Base-by-base conservation (phyloP, 2,888 invertebrate genomes). In the Pteria penguin region DNA sequence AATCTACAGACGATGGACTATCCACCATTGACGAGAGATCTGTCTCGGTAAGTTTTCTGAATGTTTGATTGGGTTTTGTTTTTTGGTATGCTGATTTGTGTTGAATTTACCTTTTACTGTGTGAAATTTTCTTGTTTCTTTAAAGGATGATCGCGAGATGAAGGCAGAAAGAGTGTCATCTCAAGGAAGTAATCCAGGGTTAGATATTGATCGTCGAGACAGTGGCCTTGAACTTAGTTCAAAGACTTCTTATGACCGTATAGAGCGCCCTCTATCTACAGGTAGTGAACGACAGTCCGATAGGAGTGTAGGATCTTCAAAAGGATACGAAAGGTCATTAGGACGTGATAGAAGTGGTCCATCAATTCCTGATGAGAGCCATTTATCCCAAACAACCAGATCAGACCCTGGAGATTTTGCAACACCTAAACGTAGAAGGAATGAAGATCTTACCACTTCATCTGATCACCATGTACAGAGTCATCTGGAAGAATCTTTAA, bases 1-100 rank as follows among this genome's bases (percentile, higher is more conserved):
- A 55, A 54, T 60, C 60, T 5, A 58, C 54, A 55, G 74, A 71
- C 22, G 80, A 83, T 33, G 79, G 72, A 8, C 76, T 88, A n/a
- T 85, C 88, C 4, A 85, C 88, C 1, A 88, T 88, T 22, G 87
- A 88, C 72, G 88, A 89, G 72, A 83, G 83, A 68, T 85, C 87
- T 57, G 75, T 81, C 4, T 72, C 82, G 67, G 88, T 88, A 76
- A 81, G 85, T 67, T n/a, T 45, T 66, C 29, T 22, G 45, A 22
- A 18, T 22, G 54, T 36, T 22, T 63, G 5, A 18, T 1, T 2
- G 27, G 63, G 8, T 45, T 11, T 45, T 45, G 45, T 45, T 45
- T 18, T n/a, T n/a, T n/a, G n/a, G n/a, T n/a, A n/a, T n/a, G n/a
- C n/a, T n/a, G n/a, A n/a, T n/a, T n/a, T n/a, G n/a, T n/a, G n/a